phyloP scores from a whole-genome alignment of 2,113 vertebrate genomes.

The Camelus dromedarius region DNA sequence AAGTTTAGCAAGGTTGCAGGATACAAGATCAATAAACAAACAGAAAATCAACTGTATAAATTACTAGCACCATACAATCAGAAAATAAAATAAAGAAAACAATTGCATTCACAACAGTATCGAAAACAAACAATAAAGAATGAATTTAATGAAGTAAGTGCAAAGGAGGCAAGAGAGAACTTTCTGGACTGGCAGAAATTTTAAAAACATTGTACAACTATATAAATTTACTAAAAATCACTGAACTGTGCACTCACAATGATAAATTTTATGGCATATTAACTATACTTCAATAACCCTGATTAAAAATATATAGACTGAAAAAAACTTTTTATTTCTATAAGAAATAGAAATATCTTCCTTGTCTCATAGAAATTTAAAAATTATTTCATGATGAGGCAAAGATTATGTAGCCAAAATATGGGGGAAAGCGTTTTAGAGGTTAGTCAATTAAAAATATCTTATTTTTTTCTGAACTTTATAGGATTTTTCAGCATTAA shows the following conservation, averaged over 20 bases:
- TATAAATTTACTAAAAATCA: not conserved
- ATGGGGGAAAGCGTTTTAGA: not conserved
- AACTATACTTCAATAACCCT: not conserved
- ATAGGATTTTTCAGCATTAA: not conserved
- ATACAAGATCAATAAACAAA: not conserved
- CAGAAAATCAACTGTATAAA: not conserved
- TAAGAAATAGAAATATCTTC: conserved; percentile 1
- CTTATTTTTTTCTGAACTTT: not conserved
- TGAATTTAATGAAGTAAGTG: not conserved
- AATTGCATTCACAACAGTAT: not conserved
- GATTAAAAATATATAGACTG: not conserved
- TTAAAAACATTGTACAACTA: not conserved
- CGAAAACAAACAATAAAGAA: conserved; percentile 5
- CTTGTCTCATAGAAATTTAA: not conserved
- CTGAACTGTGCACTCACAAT: not conserved
- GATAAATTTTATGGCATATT: not conserved
- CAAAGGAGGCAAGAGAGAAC: not conserved
- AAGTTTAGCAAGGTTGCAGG: conserved; percentile 9
- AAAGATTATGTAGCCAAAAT: conserved; percentile 9
- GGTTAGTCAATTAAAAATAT: not conserved
- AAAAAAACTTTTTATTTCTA: not conserved
- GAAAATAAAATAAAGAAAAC: conserved; percentile 33
- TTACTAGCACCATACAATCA: not conserved
- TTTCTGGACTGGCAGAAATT: conserved; percentile 26
- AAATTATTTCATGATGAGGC: not conserved